These are phyloP conservation scores for Gymnarchus niloticus DNA, from an alignment of 2,113 vertebrate genomes.

Conservation along the genomic window DNA sequence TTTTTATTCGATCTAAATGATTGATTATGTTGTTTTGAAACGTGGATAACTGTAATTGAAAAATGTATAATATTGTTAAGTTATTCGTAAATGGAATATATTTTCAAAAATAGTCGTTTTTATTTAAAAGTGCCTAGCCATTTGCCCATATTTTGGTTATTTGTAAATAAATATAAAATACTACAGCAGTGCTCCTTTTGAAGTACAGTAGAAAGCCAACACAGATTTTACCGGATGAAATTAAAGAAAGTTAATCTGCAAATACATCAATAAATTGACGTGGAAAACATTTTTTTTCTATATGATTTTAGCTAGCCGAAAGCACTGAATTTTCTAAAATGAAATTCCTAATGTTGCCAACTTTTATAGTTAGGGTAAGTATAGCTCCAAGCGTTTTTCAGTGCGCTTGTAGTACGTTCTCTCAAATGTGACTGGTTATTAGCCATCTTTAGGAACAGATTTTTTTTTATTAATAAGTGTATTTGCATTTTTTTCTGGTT, in stretches of 20 bases:
- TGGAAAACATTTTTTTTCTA: not conserved
- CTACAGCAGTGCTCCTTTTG: not conserved
- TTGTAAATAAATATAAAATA: not conserved
- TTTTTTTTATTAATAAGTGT: conserved; percentile 3
- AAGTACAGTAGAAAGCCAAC: not conserved
- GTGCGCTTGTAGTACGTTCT: not conserved
- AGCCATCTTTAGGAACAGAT: not conserved
- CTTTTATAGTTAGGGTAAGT: not conserved
- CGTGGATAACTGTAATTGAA: not conserved
- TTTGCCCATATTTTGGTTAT: not conserved
- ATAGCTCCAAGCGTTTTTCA: not conserved
- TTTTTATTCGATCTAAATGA: not conserved
- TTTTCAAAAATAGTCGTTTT: not conserved
- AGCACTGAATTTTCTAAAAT: not conserved
- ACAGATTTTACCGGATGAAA: not conserved
- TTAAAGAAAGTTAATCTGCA: not conserved
- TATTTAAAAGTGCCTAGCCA: not conserved
- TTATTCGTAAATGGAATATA: not conserved
- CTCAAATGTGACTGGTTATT: not conserved
- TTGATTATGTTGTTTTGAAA: not conserved
- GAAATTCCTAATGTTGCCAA: not conserved
- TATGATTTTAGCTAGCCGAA: not conserved
- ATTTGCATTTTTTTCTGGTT: not conserved
- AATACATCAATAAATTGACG: not conserved
- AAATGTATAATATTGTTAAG: not conserved